These are phyloP conservation scores for Paragorgia papillata DNA, from an alignment of 92 coral and sea anemone genomes.

Conservation along the genomic window DNA sequence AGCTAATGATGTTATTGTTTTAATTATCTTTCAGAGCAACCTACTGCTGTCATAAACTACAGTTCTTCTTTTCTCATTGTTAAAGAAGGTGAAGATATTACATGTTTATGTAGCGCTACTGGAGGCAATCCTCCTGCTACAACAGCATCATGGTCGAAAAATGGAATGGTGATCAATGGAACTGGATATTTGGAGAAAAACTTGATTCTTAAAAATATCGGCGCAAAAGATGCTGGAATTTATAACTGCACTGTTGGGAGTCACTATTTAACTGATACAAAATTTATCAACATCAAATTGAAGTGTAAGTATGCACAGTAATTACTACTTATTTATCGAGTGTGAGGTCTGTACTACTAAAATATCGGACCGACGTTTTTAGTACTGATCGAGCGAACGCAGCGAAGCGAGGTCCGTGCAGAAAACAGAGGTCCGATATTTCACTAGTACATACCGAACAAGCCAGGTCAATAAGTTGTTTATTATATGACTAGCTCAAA, in stretches of 20 bases:
- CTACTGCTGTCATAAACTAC: neutral
- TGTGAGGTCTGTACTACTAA: too few species aligned
- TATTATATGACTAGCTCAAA: too few species aligned
- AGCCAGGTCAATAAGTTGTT: too few species aligned
- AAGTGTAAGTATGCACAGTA: slow-evolving; percentile 9
- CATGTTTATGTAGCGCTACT: neutral
- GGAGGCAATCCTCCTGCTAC: slow-evolving; percentile 31
- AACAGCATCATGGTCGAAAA: slow-evolving; percentile 10
- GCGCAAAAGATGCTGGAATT: neutral
- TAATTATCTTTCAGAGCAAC: neutral
- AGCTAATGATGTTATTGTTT: too few species aligned
- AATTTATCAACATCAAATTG: neutral
- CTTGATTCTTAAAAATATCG: neutral
- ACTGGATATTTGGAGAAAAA: neutral
- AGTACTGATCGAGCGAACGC: too few species aligned
- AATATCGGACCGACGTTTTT: too few species aligned
- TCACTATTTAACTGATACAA: neutral
- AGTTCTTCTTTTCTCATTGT: neutral
- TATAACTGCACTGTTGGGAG: slow-evolving; percentile 21
- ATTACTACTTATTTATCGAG: too few species aligned
- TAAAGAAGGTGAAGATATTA: slow-evolving; percentile 1
- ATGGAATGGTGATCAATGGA: neutral
- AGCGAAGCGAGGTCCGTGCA: too few species aligned
- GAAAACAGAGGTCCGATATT: too few species aligned
- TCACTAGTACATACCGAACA: too few species aligned